phyloP scores from a whole-genome alignment of 2,888 invertebrate genomes.

The Leptinotarsa haldemani region DNA sequence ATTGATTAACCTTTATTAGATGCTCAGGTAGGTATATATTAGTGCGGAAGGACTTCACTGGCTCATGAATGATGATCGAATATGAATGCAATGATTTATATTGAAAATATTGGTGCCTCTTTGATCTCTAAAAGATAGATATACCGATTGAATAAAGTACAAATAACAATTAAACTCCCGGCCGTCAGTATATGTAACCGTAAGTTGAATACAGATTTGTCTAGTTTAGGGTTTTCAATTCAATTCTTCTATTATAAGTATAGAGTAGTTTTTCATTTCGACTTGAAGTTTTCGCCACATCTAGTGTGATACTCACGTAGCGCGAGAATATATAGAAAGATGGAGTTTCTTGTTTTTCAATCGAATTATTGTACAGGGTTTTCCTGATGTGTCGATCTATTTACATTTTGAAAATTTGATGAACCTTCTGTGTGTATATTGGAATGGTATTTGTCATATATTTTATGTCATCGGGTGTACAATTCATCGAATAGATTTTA shows the following conservation, averaged over 20 bases:
- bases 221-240: conserved; percentile 11
- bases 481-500: conserved; percentile 12
- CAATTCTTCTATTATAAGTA: conserved; percentile 9
- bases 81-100: conserved; percentile 13
- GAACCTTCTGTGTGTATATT: conserved; percentile 17
- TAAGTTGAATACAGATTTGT: conserved; percentile 20
- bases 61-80: not conserved
- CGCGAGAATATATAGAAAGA: conserved; percentile 9
- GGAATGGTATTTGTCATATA: conserved; percentile 10
- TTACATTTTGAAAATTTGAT: conserved; percentile 8
- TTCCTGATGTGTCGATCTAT: conserved; percentile 5
- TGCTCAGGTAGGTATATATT: not conserved
- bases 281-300: conserved; percentile 14
- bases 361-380: conserved; percentile 11
- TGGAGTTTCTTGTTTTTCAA: not conserved
- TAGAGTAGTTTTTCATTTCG: conserved; percentile 13
- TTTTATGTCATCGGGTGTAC: conserved; percentile 7
- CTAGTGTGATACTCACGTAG: conserved; percentile 18
- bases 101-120: conserved; percentile 59
- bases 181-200: conserved; percentile 4
- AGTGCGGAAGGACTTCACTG: not conserved
- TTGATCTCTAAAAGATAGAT: conserved; percentile 61
- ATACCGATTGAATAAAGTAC: conserved; percentile 60
- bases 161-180: conserved; percentile 52
- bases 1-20: not conserved